Evolutionary conservation across 1,140 invertebrate genomes (phyloP), one percentile per base, ranked within the genome.

Genomic region (Bactericera cockerelli): DNA sequence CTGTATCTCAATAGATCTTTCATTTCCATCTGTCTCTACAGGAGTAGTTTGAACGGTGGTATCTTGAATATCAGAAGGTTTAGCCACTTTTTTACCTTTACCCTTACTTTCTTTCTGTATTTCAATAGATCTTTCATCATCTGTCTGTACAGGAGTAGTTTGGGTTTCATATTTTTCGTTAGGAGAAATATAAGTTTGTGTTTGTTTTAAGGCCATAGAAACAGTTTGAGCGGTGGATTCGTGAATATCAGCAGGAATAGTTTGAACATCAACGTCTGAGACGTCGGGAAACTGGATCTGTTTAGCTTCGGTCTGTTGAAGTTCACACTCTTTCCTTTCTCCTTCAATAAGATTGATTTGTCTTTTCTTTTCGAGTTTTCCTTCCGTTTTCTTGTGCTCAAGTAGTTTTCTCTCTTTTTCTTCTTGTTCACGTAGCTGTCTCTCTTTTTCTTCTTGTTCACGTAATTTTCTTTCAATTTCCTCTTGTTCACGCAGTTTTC

Each of bases 401-500:
- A 25, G 10, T 14, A 53, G n/a, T 53, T 53, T 53, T 14, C n/a
- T 25, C 49, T 53, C 19, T 53, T 53, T 4, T 53, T 19, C 49
- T 53, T 25, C 49, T 53, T 14, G 24, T 11, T 58, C 39, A 39
- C 8, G 14, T 2, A 24, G 38, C 31, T 36, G 39, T 25, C 42
- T 42, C 22, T 42, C 16, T 58, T 39, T 24, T 39, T 58, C 38
- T 58, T 25, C 16, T 58, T 58, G 1, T n/a, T 42, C 24, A 25
- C 57, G 38, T 14, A 58, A 8, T 53, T 25, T 14, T 36, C 31
- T 56, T 56, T 56, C 55, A 8, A 19, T 6, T 56, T 8, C 6
- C 26, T 49, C 42, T 49, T 49, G 6, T 49, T 49, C 42, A 36
- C 33, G 33, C 33, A 36, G 16, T 49, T 49, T 22, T 24, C 31